Percentiles rank a stretch among this genome's conserved stretches.
Conservation (phyloP, 2,888 invertebrate species). For the Platerodrilus igneus region DNA sequence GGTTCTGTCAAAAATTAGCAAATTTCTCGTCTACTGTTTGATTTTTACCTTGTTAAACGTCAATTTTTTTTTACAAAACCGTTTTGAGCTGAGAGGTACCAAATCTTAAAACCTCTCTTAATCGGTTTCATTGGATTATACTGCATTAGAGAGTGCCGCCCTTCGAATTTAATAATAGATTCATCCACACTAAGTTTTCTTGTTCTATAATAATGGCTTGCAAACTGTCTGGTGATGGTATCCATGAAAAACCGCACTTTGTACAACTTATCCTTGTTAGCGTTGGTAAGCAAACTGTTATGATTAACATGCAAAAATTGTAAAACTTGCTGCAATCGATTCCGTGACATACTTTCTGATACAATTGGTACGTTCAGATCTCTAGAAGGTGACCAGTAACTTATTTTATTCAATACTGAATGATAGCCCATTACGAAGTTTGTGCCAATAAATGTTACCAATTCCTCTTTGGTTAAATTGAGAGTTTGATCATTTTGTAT, state of each 20-base stretch:
- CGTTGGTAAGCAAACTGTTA: conserved; percentile 14
- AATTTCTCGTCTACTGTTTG: background rate
- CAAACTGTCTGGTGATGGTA: conserved; percentile 16
- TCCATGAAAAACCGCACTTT: conserved; percentile 19
- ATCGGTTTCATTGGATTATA: conserved; percentile 32
- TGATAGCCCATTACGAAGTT: conserved; percentile 7
- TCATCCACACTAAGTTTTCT: conserved; percentile 15
- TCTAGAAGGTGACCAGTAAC: background rate
- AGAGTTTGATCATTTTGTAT: background rate
- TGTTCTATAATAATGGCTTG: background rate
- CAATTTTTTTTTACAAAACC: conserved; percentile 3
- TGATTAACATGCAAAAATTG: conserved; percentile 22
- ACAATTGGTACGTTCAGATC: conserved; percentile 16
- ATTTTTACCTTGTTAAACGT: conserved; percentile 1
- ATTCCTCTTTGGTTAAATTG: background rate
- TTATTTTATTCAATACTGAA: background rate
- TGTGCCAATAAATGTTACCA: background rate
- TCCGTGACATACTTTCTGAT: conserved; percentile 17
- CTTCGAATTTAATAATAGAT: conserved; percentile 31
- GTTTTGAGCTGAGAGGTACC: conserved; percentile 12
- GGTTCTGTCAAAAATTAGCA: conserved; percentile 22
- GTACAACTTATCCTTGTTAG: conserved; percentile 20
- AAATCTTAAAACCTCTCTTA: conserved; percentile 34
- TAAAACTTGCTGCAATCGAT: conserved; percentile 19
- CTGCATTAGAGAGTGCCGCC: conserved; percentile 27